phyloP scores from a whole-genome alignment of 2,113 vertebrate genomes.

The Manacus vitellinus region DNA sequence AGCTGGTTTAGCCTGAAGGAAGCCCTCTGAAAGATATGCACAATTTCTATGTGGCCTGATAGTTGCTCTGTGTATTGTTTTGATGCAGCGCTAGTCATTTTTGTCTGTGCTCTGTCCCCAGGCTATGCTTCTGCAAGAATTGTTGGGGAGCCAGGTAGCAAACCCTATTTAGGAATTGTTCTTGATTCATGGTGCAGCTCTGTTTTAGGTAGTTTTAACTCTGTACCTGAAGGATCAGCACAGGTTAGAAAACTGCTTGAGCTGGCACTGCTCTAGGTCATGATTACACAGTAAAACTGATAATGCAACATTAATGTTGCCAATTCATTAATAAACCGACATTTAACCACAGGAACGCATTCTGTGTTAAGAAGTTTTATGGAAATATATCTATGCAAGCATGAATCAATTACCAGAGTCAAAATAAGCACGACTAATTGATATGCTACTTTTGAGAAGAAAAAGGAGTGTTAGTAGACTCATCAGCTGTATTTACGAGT shows the following conservation, averaged over 20 bases:
- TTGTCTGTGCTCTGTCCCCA: not conserved
- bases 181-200: not conserved
- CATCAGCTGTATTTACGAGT: not conserved
- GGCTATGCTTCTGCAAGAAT: not conserved
- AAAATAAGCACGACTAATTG: not conserved
- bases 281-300: not conserved
- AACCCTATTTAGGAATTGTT: not conserved
- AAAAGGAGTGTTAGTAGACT: not conserved
- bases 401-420: not conserved
- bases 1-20: not conserved
- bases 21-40: not conserved
- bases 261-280: not conserved
- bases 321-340: not conserved
- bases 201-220: not conserved
- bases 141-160: not conserved
- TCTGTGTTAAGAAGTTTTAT: not conserved
- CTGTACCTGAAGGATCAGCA: not conserved
- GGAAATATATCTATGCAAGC: not conserved
- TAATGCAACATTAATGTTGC: not conserved
- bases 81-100: accelerated
- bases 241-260: not conserved
- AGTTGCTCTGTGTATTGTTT: not conserved
- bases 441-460: not conserved
- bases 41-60: not conserved
- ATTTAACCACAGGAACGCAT: not conserved